phyloP scores from a whole-genome alignment of 35 echinoderm and acorn worm species.

The Ophiothrix spiculata region DNA sequence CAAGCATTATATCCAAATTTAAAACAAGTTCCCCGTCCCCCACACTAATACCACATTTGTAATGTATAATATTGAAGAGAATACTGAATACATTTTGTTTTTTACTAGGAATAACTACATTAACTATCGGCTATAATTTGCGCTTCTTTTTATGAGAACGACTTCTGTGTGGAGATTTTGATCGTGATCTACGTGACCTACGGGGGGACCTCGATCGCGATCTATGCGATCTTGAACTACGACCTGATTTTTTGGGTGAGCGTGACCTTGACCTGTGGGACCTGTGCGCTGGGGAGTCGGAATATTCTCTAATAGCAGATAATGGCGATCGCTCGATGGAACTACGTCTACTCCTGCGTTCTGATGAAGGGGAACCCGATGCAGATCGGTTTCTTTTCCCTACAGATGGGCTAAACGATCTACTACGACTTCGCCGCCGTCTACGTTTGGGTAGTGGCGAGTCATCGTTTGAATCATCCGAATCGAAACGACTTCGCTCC shows the following conservation, averaged over 20 bases:
- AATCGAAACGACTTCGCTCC: conserved; percentile 61
- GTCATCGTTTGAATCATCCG: conserved; percentile 61
- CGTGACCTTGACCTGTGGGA: conserved; percentile 55
- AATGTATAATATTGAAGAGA: too few species aligned
- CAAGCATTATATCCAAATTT: too few species aligned
- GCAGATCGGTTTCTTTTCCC: conserved; percentile 45
- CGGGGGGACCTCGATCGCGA: conserved; percentile 68
- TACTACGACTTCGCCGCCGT: conserved; percentile 42
- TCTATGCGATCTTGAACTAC: conserved; percentile 41
- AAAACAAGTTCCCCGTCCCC: too few species aligned
- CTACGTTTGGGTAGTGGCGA: conserved; percentile 36
- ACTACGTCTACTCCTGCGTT: conserved; percentile 32
- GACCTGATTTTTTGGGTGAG: conserved; percentile 59
- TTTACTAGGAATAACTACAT: too few species aligned
- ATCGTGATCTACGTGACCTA: conserved; percentile 33
- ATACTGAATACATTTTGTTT: too few species aligned
- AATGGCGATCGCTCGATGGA: conserved; percentile 52
- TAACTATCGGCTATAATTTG: too few species aligned
- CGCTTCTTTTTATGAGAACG: conserved; percentile 5
- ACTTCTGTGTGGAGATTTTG: conserved; percentile 28
- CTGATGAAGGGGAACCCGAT: conserved; percentile 62
- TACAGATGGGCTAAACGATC: conserved; percentile 15
- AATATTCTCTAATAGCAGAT: conserved; percentile 65
- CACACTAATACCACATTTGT: too few species aligned
- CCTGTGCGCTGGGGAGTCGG: conserved; percentile 53